phyloP scores from a whole-genome alignment of 1,140 invertebrate genomes.

The Bombus confusus region DNA sequence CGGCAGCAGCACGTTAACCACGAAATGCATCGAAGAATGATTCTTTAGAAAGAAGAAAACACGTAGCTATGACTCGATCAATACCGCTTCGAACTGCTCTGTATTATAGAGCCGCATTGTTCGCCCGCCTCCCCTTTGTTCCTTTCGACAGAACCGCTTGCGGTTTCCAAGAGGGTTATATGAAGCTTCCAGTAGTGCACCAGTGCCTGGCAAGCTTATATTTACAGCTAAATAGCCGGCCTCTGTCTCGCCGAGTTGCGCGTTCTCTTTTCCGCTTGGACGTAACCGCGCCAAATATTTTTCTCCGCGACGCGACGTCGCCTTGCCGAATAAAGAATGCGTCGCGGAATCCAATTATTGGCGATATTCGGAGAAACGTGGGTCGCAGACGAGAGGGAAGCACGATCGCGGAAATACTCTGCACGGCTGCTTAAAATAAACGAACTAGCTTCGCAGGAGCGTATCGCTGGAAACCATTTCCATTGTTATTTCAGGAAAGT shows the following conservation, averaged over 20 bases:
- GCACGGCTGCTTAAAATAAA: background rate
- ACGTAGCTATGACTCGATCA: constrained; percentile 7
- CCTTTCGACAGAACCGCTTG: constrained; percentile 28
- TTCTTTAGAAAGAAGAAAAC: constrained; percentile 5
- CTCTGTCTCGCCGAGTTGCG: background rate
- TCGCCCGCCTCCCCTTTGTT: background rate
- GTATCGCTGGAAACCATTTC: too few species aligned
- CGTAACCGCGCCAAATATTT: constrained; percentile 4
- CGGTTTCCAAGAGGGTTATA: constrained; percentile 7
- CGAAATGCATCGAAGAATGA: background rate
- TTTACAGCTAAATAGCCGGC: background rate
- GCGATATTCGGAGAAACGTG: background rate
- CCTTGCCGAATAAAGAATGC: background rate
- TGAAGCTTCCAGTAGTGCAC: background rate
- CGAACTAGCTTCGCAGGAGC: background rate
- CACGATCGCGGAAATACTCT: background rate
- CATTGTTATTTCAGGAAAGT: too few species aligned
- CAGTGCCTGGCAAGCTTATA: background rate
- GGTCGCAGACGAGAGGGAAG: background rate
- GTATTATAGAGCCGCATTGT: constrained; percentile 21
- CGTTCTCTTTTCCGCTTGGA: background rate
- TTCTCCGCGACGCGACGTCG: background rate
- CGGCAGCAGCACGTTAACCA: background rate
- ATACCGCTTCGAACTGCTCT: constrained; percentile 27
- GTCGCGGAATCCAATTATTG: background rate